Percentiles rank a stretch among this genome's conserved stretches.
phyloP scores from a whole-genome alignment of 2,113 vertebrate species.

The Gadus chalcogrammus region DNA sequence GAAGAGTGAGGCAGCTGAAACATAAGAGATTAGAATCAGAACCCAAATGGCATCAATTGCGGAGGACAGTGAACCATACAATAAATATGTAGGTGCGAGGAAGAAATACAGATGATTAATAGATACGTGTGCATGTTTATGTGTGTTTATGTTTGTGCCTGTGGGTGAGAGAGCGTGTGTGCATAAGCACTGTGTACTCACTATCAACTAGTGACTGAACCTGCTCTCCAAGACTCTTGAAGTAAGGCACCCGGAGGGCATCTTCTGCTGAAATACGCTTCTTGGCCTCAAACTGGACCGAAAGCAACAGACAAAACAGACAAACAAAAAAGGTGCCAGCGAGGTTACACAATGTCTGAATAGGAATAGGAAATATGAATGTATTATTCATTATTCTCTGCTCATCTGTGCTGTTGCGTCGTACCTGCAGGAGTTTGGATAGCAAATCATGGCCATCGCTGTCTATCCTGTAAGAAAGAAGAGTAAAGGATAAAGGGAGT shows the following conservation, averaged over 20 bases:
- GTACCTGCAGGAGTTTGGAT: constrained; percentile 83
- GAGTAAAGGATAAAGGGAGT: no score
- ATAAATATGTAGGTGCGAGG: no score
- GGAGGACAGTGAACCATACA: no score
- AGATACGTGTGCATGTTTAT: no score
- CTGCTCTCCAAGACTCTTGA: constrained; percentile 70
- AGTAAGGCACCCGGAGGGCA: constrained; percentile 71
- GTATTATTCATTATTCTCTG: neutral
- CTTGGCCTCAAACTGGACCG: constrained; percentile 72
- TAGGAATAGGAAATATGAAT: neutral
- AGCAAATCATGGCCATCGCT: constrained; percentile 83
- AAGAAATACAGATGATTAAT: no score
- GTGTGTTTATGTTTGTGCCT: neutral
- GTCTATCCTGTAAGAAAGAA: constrained; percentile 77
- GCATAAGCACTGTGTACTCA: constrained; percentile 46
- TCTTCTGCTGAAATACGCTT: constrained; percentile 73
- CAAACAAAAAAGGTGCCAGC: neutral
- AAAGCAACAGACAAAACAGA: neutral
- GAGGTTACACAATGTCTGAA: neutral
- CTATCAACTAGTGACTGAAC: constrained; percentile 73
- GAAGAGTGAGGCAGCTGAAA: constrained; percentile 76
- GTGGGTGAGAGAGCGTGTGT: neutral
- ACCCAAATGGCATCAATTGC: no score
- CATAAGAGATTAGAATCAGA: constrained; percentile 8
- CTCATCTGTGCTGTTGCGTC: neutral